Conservation (phyloP, 2,113 vertebrate species). For the Progne subis region DNA sequence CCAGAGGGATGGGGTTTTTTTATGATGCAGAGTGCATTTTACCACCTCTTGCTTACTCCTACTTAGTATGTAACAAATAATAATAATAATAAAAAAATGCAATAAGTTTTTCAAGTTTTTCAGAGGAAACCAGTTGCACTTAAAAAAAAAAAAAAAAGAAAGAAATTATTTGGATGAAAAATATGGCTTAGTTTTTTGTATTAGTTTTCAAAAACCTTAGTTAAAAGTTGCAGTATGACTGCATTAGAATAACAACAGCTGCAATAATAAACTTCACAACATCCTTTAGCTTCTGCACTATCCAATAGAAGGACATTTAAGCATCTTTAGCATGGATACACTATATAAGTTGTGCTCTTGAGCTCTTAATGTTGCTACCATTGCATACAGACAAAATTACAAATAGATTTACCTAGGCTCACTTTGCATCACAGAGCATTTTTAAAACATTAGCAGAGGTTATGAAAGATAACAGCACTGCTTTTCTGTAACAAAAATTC, state of each 20-base stretch:
- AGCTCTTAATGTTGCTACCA: not conserved
- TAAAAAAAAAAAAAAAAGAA: not conserved
- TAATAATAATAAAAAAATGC: not conserved
- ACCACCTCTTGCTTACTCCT: not conserved
- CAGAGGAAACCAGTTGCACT: not conserved
- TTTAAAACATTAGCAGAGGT: not conserved
- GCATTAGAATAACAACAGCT: not conserved
- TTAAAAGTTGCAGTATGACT: not conserved
- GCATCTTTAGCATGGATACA: not conserved
- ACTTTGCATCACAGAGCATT: not conserved
- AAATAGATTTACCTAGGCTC: not conserved
- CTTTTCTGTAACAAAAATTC: not conserved
- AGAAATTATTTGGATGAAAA: not conserved
- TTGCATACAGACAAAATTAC: not conserved
- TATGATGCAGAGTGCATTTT: not conserved
- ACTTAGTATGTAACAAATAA: not conserved
- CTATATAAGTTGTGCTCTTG: not conserved
- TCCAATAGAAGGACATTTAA: not conserved
- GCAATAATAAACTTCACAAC: not conserved
- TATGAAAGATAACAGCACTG: not conserved
- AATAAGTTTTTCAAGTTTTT: not conserved
- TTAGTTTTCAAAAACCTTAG: not conserved
- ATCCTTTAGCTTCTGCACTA: not conserved
- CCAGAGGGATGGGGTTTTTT: rapidly evolving
- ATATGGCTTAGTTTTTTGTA: not conserved